Evolutionary conservation across 2,888 invertebrate genomes (phyloP), one percentile per base, ranked within the genome.

Genomic region (Timema podura): DNA sequence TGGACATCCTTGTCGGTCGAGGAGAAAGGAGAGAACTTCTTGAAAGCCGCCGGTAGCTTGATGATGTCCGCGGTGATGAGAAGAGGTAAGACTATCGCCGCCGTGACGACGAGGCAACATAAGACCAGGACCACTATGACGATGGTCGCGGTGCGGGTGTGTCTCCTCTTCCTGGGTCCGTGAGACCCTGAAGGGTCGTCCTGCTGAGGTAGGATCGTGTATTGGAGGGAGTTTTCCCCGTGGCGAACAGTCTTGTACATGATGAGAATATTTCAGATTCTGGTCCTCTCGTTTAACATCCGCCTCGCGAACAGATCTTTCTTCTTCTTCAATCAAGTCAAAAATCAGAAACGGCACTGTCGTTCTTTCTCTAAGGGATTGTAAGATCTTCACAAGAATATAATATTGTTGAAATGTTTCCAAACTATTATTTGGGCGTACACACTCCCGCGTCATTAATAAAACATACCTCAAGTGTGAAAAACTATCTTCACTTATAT

Each of bases 171-270:
- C 15, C 73, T 74, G 61, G 69, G 72, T 59, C 70, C 73, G n/a
- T 64, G 68, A 44, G 74, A 72, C n/a, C 54, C 48, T 45, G 51
- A 47, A 54, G 54, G 48, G 57, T 88, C 88, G 79, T 89, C 90
- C 71, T 88, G 88, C 80, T 89, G 89, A 71, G 89, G 89, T 74
- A 90, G 83, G 76, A 90, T 90, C 76, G 89, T 89, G 81, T 90
- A 90, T 79, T 90, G 90, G 76, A 90, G 85, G 78, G 89, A 89
- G 77, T 89, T 88, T 80, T 90, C 90, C 73, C 90, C 90, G 80
- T 89, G 89, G 74, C 89, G 83, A 79, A 90, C 89, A 76, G 89
- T 90, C 82, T 90, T 90, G 82, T 90, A 90, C 90, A 90, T 90
- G 30, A 30, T 30, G 30, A 30, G 30, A 30, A 30, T 30, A 30